Base-by-base conservation (phyloP, 2,797 vertebrate genomes). In the Bradypus variegatus region DNA sequence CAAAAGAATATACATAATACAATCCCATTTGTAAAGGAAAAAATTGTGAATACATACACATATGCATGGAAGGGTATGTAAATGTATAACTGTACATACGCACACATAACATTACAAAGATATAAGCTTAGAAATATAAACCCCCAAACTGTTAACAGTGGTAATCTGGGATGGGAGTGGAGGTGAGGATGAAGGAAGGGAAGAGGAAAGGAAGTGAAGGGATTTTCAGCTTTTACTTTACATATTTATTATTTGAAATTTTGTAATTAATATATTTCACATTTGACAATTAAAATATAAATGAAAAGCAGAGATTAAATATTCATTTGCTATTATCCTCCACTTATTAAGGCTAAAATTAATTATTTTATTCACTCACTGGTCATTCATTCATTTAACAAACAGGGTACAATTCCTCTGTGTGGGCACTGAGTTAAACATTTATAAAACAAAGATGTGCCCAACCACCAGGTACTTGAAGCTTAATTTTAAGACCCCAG, bases 211-310 rank as follows among this genome's bases (percentile, higher is more conserved):
- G 69, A 21, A 41, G 33, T 29, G 16, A 91, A 93, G 76, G 62
- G 15, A 86, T 38, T 62, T 91, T 81, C 27, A 81, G 45, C 64
- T 79, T 94, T 92, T 82, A 77, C 11, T 73, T 58, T 91, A 25
- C 23, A 79, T 50, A 72, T 3, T 11, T n/a, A 60, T 73, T 88
- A 69, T 50, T 84, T 89, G 18, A 86, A 64, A 67, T 94, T 85
- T 78, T 67, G 50, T 50, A 90, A 75, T 69, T 84, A 78, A 69
- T 21, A 64, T 41, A 38, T 50, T 79, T 67, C 29, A 31, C 45
- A 15, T 62, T 72, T 92, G 38, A 91, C 62, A 79, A 84, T 70
- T 91, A 69, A 85, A 89, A 88, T 41, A 55, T 70, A 94, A 85
- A 75, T 64, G 27, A 92, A 88, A 94, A 93, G 31, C n/a, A 88